Conservation (phyloP, 2,797 vertebrate species). For the Myotis pilosus region DNA sequence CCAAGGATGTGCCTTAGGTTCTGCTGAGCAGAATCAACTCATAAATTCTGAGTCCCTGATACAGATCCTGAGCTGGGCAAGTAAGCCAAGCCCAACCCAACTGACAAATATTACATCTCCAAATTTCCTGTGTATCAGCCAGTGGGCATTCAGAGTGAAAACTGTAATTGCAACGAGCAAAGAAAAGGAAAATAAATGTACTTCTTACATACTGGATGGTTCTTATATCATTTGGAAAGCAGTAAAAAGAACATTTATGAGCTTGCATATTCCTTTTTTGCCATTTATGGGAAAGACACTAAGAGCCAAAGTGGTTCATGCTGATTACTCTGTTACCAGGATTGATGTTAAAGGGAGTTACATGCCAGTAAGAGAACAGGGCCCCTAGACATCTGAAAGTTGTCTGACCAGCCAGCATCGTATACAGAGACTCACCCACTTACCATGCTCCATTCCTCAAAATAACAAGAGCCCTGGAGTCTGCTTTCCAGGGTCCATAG, state of each 20-base stretch:
- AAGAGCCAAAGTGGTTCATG: neutral
- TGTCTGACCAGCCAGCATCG: neutral
- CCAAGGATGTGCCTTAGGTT: fast-evolving
- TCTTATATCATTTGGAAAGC: conserved; percentile 24
- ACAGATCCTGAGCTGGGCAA: neutral
- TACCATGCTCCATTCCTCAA: neutral
- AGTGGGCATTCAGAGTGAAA: neutral
- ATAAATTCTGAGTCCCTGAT: neutral
- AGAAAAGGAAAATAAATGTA: neutral
- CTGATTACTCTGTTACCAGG: neutral
- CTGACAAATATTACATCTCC: conserved; percentile 8
- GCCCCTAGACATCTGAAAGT: neutral
- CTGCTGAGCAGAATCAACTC: neutral
- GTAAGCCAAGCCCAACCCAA: neutral
- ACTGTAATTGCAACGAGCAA: conserved; percentile 12
- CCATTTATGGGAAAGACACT: neutral
- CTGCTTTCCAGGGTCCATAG: neutral
- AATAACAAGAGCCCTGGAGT: neutral
- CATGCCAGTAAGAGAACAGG: neutral
- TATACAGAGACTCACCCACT: neutral
- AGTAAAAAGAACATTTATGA: conserved; percentile 26
- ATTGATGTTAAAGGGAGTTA: neutral
- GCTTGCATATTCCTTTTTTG: neutral
- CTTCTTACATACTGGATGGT: neutral
- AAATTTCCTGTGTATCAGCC: neutral